Evolutionary conservation across 1,140 invertebrate species (phyloP), one percentile per base, ranked within the genome.

Genomic region (Drosophila sproati): DNA sequence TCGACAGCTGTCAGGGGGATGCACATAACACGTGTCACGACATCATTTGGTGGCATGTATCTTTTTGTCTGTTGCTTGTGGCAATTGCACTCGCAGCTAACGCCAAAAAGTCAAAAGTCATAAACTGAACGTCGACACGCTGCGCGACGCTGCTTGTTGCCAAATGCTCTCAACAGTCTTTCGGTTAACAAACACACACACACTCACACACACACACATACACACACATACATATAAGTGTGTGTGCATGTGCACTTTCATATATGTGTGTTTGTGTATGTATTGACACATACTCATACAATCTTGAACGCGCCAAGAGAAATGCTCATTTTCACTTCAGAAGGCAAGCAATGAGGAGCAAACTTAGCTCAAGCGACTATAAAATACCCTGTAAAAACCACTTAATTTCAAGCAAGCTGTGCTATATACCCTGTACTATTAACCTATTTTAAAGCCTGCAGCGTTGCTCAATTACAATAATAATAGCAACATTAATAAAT

Each of bases 21-120:
- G 41, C 50, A 31, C 41, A 56, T 37, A 69, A 71, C 68, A 71
- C 52, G 45, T 71, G 51, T 64, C 52, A 62, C 37, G 41, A 55
- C 67, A 70, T 6, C 55, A 20, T 32, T 43, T 31, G 20, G n/a
- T 32, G 29, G 39, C 37, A 8, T 20, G 8, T 59, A 12, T 62
- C 12, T 31, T 20, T 37, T 28, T 63, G 48, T 68, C 37, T 54
- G 62, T 74, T 55, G 72, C 64, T 74, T 55, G 50, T 50, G 64
- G 64, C 64, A 69, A 56, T 69, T 43, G 72, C 66, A 68, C 51
- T 74, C 47, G 66, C 72, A 62, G 56, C 72, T 51, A 50, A 31
- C 41, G 57, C 52, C 67, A 50, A 68, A 73, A 75, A 70, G 73
- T 51, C 67, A 75, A 71, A 75, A 70, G 73, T 75, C 73, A 75